phyloP scores from a whole-genome alignment of 2,797 vertebrate genomes.

The Tinamus major region DNA sequence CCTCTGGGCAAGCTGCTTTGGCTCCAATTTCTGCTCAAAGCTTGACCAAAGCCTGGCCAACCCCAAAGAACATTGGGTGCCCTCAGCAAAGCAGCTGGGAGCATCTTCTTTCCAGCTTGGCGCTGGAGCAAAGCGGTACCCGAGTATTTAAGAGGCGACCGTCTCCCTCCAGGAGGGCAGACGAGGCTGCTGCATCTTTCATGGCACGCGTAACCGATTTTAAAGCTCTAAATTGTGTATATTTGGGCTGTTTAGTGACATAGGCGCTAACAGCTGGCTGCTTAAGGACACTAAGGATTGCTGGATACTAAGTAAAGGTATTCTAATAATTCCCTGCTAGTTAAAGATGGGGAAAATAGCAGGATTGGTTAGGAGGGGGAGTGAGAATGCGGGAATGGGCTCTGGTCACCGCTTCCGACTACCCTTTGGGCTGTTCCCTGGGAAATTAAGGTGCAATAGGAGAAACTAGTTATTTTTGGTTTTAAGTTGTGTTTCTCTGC shows the following conservation, averaged over 20 bases:
- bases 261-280: not conserved
- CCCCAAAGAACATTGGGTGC: not conserved
- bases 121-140: not conserved
- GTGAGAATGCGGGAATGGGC: not conserved
- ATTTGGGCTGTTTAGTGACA: not conserved
- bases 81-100: not conserved
- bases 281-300: not conserved
- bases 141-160: rapidly evolving
- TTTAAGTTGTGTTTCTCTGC: not conserved
- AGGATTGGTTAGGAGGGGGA: not conserved
- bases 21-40: not conserved
- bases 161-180: not conserved
- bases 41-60: not conserved
- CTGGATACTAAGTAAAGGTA: slow-evolving; percentile 17
- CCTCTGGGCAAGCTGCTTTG: not conserved
- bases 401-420: not conserved
- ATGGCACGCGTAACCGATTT: rapidly evolving
- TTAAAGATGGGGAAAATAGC: not conserved
- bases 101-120: not conserved
- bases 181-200: not conserved
- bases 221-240: not conserved
- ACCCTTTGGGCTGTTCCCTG: rapidly evolving
- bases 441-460: not conserved
- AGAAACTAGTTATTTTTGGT: not conserved
- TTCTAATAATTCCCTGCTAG: not conserved